phyloP scores from a whole-genome alignment of 2,888 invertebrate genomes.

The Zeuzera pyrina region DNA sequence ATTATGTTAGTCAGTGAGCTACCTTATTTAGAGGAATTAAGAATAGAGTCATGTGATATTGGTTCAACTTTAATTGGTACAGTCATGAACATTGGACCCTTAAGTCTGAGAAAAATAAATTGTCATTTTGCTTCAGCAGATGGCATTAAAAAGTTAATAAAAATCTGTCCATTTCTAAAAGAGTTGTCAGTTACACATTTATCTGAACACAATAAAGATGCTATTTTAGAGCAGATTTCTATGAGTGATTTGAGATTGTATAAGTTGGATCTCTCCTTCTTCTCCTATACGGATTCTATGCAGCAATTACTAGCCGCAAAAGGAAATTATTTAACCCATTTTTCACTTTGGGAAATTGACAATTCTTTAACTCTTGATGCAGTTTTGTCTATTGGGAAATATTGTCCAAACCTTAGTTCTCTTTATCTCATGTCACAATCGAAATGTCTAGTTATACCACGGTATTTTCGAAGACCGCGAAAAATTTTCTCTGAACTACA shows the following conservation, averaged over 20 bases:
- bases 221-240: constrained; percentile 51
- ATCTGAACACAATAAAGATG: constrained; percentile 55
- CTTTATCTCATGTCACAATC: constrained; percentile 62
- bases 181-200: constrained; percentile 61
- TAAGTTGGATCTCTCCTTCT: constrained; percentile 58
- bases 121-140: constrained; percentile 61
- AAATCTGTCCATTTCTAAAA: constrained; percentile 53
- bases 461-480: constrained; percentile 35
- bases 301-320: constrained; percentile 46
- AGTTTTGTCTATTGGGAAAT: constrained; percentile 44
- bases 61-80: constrained; percentile 59
- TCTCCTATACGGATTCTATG: constrained; percentile 53
- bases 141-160: constrained; percentile 51
- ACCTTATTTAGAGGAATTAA: constrained; percentile 55
- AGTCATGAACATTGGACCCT: constrained; percentile 42
- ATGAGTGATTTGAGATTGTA: constrained; percentile 44
- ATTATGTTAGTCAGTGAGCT: constrained; percentile 50
- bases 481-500: constrained; percentile 47
- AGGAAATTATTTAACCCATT: constrained; percentile 56
- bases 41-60: constrained; percentile 65
- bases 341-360: constrained; percentile 61
- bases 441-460: constrained; percentile 43
- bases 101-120: constrained; percentile 57
- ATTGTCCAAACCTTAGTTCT: constrained; percentile 52
- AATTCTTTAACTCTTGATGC: constrained; percentile 51